A percentile compares a stretch with the other conserved stretches of the same genome.
Evolutionary conservation across 2,888 invertebrate species (phyloP).

Genomic region (Byasa hedistus): DNA sequence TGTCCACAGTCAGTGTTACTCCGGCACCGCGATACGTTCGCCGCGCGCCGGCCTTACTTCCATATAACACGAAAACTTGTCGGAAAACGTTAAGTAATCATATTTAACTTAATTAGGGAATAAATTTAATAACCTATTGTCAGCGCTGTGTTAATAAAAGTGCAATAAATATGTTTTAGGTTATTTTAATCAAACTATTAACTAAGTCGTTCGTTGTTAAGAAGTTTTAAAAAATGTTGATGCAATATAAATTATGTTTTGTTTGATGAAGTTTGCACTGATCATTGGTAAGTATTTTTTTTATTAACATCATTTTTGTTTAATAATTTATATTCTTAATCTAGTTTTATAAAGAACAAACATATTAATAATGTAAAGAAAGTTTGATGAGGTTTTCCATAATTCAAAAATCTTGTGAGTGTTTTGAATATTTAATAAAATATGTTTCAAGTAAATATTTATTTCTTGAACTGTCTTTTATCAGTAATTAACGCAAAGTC

Average conservation of each 20-base stretch:
- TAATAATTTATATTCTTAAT: background rate
- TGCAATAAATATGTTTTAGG: too few relatives aligned
- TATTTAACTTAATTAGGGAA: background rate
- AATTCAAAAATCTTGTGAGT: too few relatives aligned
- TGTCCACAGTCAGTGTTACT: conserved; percentile 7
- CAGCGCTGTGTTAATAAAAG: background rate
- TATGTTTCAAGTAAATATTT: too few relatives aligned
- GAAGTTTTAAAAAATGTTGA: background rate
- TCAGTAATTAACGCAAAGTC: too few relatives aligned
- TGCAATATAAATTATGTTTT: background rate
- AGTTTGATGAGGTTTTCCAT: too few relatives aligned
- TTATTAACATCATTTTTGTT: background rate
- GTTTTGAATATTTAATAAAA: too few relatives aligned
- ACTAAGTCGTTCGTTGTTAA: background rate
- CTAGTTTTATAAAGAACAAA: background rate
- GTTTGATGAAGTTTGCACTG: background rate
- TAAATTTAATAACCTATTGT: background rate
- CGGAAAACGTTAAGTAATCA: background rate
- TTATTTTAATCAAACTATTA: background rate
- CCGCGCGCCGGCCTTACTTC: background rate
- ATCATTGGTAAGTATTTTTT: background rate
- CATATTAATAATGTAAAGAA: background rate
- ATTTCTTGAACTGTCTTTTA: too few relatives aligned
- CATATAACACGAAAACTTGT: background rate
- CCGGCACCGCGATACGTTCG: background rate